These are phyloP conservation scores for Trichechus manatus DNA, from an alignment of 2,113 vertebrate genomes.

Conservation along the genomic window DNA sequence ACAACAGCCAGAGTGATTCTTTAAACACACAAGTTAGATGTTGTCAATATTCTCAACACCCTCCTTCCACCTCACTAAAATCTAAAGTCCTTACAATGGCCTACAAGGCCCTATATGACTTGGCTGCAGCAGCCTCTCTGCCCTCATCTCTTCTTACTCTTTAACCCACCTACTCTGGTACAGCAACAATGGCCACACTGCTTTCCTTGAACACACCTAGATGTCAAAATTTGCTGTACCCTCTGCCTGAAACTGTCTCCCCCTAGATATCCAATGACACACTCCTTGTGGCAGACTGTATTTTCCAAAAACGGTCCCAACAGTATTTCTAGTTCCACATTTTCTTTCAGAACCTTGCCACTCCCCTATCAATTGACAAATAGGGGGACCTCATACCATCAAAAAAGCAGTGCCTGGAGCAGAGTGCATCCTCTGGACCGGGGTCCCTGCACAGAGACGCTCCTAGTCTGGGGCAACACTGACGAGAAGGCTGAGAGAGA, in stretches of 20 bases:
- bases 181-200: neutral
- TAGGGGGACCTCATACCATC: no score
- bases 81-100: neutral
- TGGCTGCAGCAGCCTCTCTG: neutral
- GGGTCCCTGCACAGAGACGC: no score
- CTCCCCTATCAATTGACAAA: neutral
- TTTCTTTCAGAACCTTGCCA: neutral
- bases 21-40: neutral
- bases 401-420: no score
- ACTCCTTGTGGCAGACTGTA: neutral
- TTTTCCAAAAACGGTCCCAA: neutral
- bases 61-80: neutral
- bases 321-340: neutral
- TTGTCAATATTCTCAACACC: neutral
- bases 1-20: neutral
- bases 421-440: no score
- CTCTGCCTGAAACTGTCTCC: neutral
- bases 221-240: neutral
- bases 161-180: slow-evolving; percentile 6
- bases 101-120: neutral
- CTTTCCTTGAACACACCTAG: neutral
- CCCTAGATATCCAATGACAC: no score
- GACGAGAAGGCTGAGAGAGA: no score
- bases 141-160: neutral
- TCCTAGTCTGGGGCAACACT: no score